Evolutionary conservation across 2,113 vertebrate species (phyloP).

Genomic region (Amphiprion ocellaris): DNA sequence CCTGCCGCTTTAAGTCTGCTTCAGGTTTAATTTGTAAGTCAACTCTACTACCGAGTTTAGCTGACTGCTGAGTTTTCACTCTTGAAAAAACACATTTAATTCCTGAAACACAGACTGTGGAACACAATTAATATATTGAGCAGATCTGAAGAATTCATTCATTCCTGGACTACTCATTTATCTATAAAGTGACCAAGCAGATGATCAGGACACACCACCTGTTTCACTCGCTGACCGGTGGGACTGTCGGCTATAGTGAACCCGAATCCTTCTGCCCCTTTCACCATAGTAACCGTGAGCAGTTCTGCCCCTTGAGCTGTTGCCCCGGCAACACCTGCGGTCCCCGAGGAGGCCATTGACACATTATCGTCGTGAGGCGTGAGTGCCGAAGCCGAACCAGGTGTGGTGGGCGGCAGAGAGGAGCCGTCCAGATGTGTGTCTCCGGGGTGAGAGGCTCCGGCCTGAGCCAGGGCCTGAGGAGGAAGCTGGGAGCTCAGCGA

Average conservation of each 20-base stretch:
- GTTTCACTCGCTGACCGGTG: slow-evolving; percentile 97
- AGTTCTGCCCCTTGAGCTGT: slow-evolving; percentile 88
- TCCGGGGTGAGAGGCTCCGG: slow-evolving; percentile 88
- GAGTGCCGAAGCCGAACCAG: slow-evolving; percentile 75
- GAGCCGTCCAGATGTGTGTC: slow-evolving; percentile 96
- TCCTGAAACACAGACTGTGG: neutral
- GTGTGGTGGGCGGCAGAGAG: slow-evolving; percentile 89
- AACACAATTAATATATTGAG: slow-evolving; percentile 16
- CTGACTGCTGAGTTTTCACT: slow-evolving; percentile 15
- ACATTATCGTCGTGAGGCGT: slow-evolving; percentile 94
- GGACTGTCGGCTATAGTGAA: slow-evolving; percentile 99
- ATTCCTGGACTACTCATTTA: neutral
- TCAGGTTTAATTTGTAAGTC: slow-evolving; percentile 25
- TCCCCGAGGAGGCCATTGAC: slow-evolving; percentile 96
- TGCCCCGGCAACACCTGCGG: slow-evolving; percentile 82
- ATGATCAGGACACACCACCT: slow-evolving; percentile 72
- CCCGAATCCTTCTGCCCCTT: slow-evolving; percentile 97
- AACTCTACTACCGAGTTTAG: neutral
- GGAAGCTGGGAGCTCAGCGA: slow-evolving; percentile 96
- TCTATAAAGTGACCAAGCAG: no score
- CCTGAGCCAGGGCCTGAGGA: slow-evolving; percentile 90
- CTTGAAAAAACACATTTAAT: slow-evolving; percentile 22
- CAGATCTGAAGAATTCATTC: neutral
- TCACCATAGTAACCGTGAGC: slow-evolving; percentile 98
- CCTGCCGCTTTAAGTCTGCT: slow-evolving; percentile 23